Evolutionary conservation across 2,797 vertebrate genomes (phyloP), one percentile per base, ranked within the genome.

Genomic region (Falco columbarius): DNA sequence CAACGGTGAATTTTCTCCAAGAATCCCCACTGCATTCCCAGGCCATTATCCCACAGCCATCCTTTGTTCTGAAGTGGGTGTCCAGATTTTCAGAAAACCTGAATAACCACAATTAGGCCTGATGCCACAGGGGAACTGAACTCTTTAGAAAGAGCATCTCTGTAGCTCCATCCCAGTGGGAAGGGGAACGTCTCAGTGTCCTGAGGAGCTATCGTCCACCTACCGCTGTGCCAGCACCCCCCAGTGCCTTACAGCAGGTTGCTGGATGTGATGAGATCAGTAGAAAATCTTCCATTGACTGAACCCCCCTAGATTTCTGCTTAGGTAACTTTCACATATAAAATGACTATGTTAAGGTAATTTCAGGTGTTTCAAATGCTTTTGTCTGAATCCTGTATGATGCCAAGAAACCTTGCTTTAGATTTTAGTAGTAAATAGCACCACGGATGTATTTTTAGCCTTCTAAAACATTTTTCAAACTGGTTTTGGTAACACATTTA

Each of bases 131-230:
- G 36, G 36, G 27, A 75, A 3, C n/a, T 2, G 46, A 65, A n/a
- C 15, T 38, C 70, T 46, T 74, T 49, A 40, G 10, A 32, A 75
- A 44, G 59, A 56, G 23, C 22, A 62, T 27, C 46, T 14, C 72
- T 66, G 51, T 14, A 52, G 22, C 42, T 40, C 19, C 47, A 36
- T 11, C 15, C 9, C 58, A 11, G 19, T 7, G 23, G 38, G 54
- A 74, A 34, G 49, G 5, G 47, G 13, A 47, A 38, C 19, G 7
- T 32, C 24, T 19, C 55, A 54, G 72, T 22, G 42, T 73, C 24
- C 22, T 0, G 0, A 56, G 54, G 23, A 79, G n/a, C 54, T 61
- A 3, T 32, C 0, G 0, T 11, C 55, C 51, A 32, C 38, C 32
- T 55, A 13, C 23, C 8, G 10, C 10, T 0, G 0, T 24, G 32